Conservation (phyloP, 2,888 invertebrate species). For the Melieria picta region DNA sequence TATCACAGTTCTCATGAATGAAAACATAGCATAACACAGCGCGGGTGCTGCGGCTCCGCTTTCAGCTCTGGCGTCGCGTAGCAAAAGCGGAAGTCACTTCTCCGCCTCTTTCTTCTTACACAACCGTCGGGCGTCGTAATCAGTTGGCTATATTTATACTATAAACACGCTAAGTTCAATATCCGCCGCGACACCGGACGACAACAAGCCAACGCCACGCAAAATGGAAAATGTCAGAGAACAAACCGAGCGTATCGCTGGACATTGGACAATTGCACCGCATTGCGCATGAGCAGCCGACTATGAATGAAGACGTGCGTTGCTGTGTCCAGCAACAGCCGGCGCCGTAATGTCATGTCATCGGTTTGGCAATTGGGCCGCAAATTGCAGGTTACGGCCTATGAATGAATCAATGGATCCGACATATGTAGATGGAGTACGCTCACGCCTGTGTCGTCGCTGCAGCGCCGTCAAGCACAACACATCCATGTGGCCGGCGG, state of each 20-base stretch:
- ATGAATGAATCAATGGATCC: conserved; percentile 20
- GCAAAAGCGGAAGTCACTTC: too few species aligned
- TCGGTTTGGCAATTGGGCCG: conserved; percentile 40
- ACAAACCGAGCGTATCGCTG: not conserved
- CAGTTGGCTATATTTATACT: too few species aligned
- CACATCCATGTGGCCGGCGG: not conserved
- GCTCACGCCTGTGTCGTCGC: conserved; percentile 35
- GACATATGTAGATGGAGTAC: conserved; percentile 38
- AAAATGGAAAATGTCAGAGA: not conserved
- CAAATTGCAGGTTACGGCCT: conserved; percentile 37
- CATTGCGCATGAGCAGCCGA: conserved; percentile 25
- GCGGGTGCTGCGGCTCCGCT: too few species aligned
- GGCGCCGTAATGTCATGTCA: conserved; percentile 29
- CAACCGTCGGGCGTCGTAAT: too few species aligned
- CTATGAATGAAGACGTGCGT: conserved; percentile 14
- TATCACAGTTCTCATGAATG: too few species aligned
- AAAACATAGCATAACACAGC: too few species aligned
- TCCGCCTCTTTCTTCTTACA: too few species aligned
- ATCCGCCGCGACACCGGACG: too few species aligned
- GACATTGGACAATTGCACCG: conserved; percentile 6
- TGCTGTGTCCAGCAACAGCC: too few species aligned
- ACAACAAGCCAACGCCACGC: too few species aligned
- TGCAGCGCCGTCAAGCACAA: not conserved
- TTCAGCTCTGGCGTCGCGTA: too few species aligned
- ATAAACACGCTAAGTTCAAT: too few species aligned